phyloP scores from a whole-genome alignment of 2,888 invertebrate genomes.

The Folsomia candida region DNA sequence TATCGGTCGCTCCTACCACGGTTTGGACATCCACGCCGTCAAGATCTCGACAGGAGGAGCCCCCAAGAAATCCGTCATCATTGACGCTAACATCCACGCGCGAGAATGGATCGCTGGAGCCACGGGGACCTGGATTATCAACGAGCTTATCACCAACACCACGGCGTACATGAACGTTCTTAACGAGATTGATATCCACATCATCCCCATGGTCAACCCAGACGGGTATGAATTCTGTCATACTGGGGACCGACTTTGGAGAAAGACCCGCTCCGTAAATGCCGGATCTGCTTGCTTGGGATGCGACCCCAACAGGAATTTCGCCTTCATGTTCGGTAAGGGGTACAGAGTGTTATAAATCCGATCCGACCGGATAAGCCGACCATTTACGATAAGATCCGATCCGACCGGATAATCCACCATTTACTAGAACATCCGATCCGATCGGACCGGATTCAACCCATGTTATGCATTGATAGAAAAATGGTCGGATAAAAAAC shows the following conservation, averaged over 20 bases:
- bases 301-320: constrained; percentile 72
- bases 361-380: too few relatives aligned
- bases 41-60: constrained; percentile 39
- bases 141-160: constrained; percentile 61
- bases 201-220: constrained; percentile 73
- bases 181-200: constrained; percentile 63
- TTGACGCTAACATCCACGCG: constrained; percentile 54
- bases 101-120: constrained; percentile 84
- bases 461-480: too few relatives aligned
- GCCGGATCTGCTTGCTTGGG: constrained; percentile 62
- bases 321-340: not conserved
- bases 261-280: constrained; percentile 65
- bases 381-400: too few relatives aligned
- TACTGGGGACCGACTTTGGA: constrained; percentile 70
- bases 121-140: constrained; percentile 69
- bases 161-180: constrained; percentile 58
- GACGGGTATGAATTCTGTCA: constrained; percentile 87
- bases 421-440: too few relatives aligned
- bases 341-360: too few relatives aligned
- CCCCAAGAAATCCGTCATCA: constrained; percentile 27
- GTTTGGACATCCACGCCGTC: constrained; percentile 46
- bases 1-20: constrained; percentile 50
- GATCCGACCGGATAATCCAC: too few relatives aligned
- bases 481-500: too few relatives aligned
- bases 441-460: too few relatives aligned